phyloP scores from a whole-genome alignment of 53 echinoderm and acorn worm genomes.

The Patiria pectinifera region DNA sequence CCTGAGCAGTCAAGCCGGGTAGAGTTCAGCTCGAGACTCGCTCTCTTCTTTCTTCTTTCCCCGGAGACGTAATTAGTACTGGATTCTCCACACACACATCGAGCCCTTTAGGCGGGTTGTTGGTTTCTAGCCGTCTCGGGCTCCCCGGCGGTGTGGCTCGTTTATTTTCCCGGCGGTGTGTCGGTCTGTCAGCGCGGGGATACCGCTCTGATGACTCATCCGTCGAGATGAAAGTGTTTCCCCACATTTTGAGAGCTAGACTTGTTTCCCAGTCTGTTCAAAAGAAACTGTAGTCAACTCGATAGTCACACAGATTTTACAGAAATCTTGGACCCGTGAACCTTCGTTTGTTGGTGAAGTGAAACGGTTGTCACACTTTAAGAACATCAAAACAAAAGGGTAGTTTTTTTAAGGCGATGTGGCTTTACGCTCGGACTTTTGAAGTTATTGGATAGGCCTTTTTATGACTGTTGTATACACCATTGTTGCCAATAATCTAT shows the following conservation, averaged over 20 bases:
- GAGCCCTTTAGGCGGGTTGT: neutral
- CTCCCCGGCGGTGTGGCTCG: conserved; percentile 11
- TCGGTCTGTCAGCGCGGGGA: conserved; percentile 54
- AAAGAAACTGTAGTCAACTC: no score
- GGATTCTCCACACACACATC: conserved; percentile 9
- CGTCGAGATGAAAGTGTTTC: conserved; percentile 34
- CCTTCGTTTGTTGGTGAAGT: no score
- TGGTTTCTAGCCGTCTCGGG: no score
- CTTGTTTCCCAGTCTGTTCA: conserved; percentile 26
- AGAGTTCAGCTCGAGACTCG: neutral
- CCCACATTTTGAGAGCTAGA: conserved; percentile 42
- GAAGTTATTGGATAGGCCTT: neutral
- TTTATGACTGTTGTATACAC: neutral
- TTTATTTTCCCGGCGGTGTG: conserved; percentile 25
- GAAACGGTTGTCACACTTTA: no score
- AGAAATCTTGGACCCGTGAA: no score
- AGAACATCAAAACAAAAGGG: no score
- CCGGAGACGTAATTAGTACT: conserved; percentile 53
- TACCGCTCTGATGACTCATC: conserved; percentile 57
- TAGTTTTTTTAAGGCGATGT: no score
- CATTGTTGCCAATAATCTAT: neutral
- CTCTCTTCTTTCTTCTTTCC: conserved; percentile 1
- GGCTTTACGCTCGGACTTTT: no score
- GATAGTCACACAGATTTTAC: no score
- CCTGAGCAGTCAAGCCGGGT: conserved; percentile 9